Evolutionary conservation across 2,888 invertebrate species (phyloP), one percentile per base, ranked within the genome.

Genomic region (Minunthozetes semirufus): DNA sequence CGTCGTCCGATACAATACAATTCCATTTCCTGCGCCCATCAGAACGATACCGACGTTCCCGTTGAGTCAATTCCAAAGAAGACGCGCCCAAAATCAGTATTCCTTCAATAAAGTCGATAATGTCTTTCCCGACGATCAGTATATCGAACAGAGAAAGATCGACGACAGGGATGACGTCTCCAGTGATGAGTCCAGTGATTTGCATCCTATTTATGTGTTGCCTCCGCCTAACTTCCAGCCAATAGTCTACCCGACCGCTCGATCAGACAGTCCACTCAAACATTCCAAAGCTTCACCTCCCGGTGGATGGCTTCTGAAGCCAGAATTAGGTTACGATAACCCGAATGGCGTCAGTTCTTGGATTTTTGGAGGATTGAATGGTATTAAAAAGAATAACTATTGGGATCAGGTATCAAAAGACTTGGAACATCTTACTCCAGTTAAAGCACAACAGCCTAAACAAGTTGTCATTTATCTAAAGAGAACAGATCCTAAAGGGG

Each of bases 151-250:
- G 22, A 70, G 70, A 70, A 11, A 70, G 9, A 70, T 70, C 4
- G 22, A 42, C 11, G 70, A 70, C 70, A 59, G 42, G 11, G 8
- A 42, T 13, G 42, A 42, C 42, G 6, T 22, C 0, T 38, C 42
- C n/a, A 48, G 17, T 25, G 70, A 70, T 48, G 73, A 76, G 25
- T 72, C 59, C 17, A 68, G 68, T 66, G 75, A 76, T 72, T 33
- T 76, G 42, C 72, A 77, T 33, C 74, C 77, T 0, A 72, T 76
- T 17, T 77, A 76, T 68, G 76, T 77, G 15, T 68, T 77, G 59
- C 77, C 77, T 27, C 77, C 77, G 59, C 72, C 48, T 22, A 72
- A 77, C 53, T 77, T 77, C 42, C 70, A 77, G 53, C 77, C 77
- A n/a, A 73, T 77, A 38, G 72, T 77, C 38, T 77, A 76, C 27